phyloP scores from a whole-genome alignment of 2,113 vertebrate genomes.

The Petaurus breviceps region DNA sequence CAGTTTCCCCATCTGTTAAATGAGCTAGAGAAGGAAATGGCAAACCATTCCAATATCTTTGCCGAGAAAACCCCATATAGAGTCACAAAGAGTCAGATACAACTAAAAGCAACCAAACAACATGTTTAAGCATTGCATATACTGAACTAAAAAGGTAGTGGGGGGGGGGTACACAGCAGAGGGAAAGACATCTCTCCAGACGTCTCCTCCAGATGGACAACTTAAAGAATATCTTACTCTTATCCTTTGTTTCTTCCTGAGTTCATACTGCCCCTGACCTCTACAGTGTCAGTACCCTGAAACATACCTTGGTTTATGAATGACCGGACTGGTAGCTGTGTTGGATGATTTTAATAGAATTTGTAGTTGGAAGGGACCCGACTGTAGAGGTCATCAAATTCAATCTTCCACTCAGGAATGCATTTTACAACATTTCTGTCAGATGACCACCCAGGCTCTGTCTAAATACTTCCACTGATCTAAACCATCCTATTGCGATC shows the following conservation, averaged over 20 bases:
- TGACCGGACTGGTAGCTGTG: neutral
- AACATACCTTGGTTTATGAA: neutral
- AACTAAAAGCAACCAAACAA: too few species aligned
- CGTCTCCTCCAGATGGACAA: too few species aligned
- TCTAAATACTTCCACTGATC: neutral
- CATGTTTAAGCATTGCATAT: too few species aligned
- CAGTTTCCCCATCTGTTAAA: neutral
- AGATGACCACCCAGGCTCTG: neutral
- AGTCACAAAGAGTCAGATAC: too few species aligned
- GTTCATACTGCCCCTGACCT: too few species aligned
- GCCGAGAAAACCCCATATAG: too few species aligned
- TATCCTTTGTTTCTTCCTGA: neutral
- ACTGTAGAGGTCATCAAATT: neutral
- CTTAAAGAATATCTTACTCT: neutral
- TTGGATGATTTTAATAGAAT: neutral
- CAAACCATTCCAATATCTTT: too few species aligned
- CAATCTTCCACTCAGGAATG: neutral
- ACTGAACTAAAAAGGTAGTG: too few species aligned
- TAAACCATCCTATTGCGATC: neutral
- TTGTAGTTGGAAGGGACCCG: neutral
- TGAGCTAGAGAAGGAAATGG: neutral
- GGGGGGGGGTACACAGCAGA: too few species aligned
- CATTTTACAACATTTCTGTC: neutral
- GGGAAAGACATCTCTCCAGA: too few species aligned
- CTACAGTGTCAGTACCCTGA: neutral